A percentile compares a stretch with the other conserved stretches of the same genome.
These are phyloP conservation scores for Atopsyche davidsoni DNA, from an alignment of 1,140 invertebrate species.

Conservation along the genomic window DNA sequence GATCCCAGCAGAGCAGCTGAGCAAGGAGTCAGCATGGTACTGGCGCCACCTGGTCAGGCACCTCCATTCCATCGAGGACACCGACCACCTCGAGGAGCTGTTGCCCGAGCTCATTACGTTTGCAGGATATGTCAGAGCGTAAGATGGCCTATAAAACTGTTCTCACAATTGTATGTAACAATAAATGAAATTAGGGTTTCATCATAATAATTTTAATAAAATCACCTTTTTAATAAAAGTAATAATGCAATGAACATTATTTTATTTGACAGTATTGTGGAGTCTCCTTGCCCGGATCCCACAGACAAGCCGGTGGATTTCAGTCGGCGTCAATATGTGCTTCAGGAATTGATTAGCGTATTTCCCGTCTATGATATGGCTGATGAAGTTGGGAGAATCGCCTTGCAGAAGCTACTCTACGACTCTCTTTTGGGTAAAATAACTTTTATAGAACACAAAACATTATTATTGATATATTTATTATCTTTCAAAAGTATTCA, in stretches of 20 bases:
- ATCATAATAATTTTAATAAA: too few species aligned
- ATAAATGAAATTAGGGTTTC: too few species aligned
- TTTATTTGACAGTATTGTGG: conserved; percentile 38
- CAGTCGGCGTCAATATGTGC: conserved; percentile 41
- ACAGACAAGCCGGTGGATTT: conserved; percentile 37
- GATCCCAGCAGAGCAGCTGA: conserved; percentile 43
- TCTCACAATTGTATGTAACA: neutral
- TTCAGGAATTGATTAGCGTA: conserved; percentile 41
- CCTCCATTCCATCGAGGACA: conserved; percentile 43
- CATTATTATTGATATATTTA: neutral
- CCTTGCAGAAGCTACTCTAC: conserved; percentile 38
- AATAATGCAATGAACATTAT: too few species aligned
- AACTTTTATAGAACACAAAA: too few species aligned
- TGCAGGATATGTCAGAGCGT: conserved; percentile 45
- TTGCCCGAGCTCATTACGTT: conserved; percentile 44
- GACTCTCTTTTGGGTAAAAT: conserved; percentile 41
- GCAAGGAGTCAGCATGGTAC: conserved; percentile 47
- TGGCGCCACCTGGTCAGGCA: conserved; percentile 46
- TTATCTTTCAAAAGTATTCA: too few species aligned
- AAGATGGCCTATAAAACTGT: conserved; percentile 29
- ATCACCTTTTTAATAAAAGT: too few species aligned
- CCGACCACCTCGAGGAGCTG: conserved; percentile 41
- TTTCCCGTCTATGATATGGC: conserved; percentile 41
- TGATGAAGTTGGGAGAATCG: conserved; percentile 37
- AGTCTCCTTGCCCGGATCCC: conserved; percentile 39